Evolutionary conservation across 2,888 invertebrate species (phyloP), one percentile per base, ranked within the genome.

Genomic region (Galerucella pusilla): DNA sequence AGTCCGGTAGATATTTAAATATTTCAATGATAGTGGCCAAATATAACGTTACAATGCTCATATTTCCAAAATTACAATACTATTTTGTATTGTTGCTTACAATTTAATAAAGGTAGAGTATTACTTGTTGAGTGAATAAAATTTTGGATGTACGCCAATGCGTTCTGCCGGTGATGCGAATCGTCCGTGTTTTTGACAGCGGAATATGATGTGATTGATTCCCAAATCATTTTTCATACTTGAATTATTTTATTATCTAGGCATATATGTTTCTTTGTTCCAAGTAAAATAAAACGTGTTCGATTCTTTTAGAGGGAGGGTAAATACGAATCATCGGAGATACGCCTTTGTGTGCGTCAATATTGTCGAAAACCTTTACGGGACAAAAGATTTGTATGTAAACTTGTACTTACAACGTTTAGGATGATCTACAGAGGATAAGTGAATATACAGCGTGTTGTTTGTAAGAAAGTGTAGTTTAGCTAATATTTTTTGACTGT

Each of bases 171-270:
- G 9, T 16, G 16, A 57, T 57, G 57, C 45, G 64, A 9, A 46
- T 65, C 10, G 64, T 45, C 16, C 46, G 9, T 65, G 64, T 65
- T 65, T 65, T 20, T 65, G 64, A 65, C 64, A 65, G 42, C 46
- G 20, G 25, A 65, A 16, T 65, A 65, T 65, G 64, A 46, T 65
- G 64, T 65, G 64, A 65, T 65, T 46, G 64, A 65, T 65, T 65
- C 64, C 16, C 45, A 65, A 65, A 65, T 65, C 64, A 65, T 65
- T 65, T 65, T 65, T 65, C 64, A 65, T 65, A 65, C 64, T 65
- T 46, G 64, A 46, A 65, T 65, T 65, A 46, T 65, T 65, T 65
- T 65, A 65, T 65, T 65, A 65, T 65, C 20, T 20, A 46, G 20
- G 46, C 46, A 20, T 65, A 57, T 20, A n/a, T 65, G 16, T 46